These are phyloP conservation scores for Mesoligia furuncula DNA, from an alignment of 2,888 invertebrate species.

Conservation along the genomic window DNA sequence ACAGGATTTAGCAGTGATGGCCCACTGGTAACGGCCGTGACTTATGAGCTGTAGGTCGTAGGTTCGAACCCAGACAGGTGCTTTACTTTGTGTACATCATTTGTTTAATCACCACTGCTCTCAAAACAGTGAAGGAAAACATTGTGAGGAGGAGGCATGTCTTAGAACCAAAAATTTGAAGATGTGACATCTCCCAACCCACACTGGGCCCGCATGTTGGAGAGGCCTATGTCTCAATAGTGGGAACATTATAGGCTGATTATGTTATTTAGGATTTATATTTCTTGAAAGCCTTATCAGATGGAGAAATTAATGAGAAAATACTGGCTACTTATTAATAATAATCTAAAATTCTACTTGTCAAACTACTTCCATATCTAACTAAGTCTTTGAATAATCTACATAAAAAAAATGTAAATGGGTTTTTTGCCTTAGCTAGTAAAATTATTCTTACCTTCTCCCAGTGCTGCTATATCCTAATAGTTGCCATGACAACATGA, in stretches of 20 bases:
- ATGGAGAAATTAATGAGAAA: constrained; percentile 12
- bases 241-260: no score
- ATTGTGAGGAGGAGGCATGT: no score
- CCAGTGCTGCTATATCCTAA: constrained; percentile 7
- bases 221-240: no score
- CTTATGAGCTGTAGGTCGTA: no score
- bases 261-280: not conserved
- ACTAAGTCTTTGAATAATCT: not conserved
- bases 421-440: not conserved
- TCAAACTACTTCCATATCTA: not conserved
- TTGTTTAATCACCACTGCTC: no score
- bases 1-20: not conserved
- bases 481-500: constrained; percentile 50
- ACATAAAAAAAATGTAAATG: not conserved
- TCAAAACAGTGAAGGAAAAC: no score
- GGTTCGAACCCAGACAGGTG: no score
- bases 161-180: no score
- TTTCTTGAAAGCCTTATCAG: not conserved
- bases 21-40: no score
- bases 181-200: no score
- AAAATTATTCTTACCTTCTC: not conserved
- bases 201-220: no score
- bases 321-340: not conserved
- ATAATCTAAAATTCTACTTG: constrained; percentile 7
- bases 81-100: no score